These are phyloP conservation scores for Aix galericulata DNA, from an alignment of 2,113 vertebrate genomes.

Conservation along the genomic window DNA sequence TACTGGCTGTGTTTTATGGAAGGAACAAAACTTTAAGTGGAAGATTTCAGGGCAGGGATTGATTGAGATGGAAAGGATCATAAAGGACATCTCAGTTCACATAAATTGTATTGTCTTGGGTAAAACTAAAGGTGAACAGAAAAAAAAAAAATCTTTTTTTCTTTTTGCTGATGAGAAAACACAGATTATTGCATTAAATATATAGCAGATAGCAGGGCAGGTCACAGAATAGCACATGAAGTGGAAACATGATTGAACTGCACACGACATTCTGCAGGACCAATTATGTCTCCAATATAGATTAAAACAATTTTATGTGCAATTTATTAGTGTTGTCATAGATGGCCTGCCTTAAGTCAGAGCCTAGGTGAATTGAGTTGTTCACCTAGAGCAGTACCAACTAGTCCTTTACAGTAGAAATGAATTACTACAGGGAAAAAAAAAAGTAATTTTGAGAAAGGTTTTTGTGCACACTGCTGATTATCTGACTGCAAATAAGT, in stretches of 20 bases:
- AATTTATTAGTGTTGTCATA: conserved; percentile 63
- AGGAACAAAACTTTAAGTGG: neutral
- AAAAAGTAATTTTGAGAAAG: neutral
- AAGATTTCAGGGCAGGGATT: neutral
- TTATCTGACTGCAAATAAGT: neutral
- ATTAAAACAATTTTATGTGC: conserved; percentile 74
- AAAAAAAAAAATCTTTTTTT: neutral
- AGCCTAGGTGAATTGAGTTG: conserved; percentile 60
- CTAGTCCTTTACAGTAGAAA: neutral
- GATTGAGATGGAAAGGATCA: neutral
- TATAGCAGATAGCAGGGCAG: neutral
- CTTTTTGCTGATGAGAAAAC: neutral
- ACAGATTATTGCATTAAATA: conserved; percentile 24
- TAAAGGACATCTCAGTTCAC: neutral
- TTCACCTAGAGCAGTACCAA: conserved; percentile 37
- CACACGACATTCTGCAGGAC: conserved; percentile 12
- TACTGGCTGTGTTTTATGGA: neutral
- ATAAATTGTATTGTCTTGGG: neutral
- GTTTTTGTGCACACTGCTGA: neutral
- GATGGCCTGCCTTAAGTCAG: conserved; percentile 47
- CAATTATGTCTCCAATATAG: conserved; percentile 63
- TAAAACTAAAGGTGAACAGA: neutral
- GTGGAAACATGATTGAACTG: conserved; percentile 33
- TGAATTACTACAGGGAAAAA: neutral
- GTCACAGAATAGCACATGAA: conserved; percentile 10